A percentile compares a stretch with the other conserved stretches of the same genome.
Conservation (phyloP, 2,888 invertebrate genomes). For the Pristionchus fissidentatus region DNA sequence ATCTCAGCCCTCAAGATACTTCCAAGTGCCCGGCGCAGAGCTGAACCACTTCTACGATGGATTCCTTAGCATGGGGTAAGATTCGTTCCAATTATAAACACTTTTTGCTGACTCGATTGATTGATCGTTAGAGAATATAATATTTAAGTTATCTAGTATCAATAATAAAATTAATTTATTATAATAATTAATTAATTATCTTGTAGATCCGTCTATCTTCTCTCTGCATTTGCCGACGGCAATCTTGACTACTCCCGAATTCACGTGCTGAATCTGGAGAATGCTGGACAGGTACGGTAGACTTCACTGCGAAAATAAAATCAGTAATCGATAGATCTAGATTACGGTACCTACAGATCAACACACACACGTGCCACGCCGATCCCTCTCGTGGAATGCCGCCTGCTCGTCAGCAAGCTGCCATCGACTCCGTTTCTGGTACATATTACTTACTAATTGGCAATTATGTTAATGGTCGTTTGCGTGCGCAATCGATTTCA, state of each 20-base stretch:
- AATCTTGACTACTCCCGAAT: slow-evolving; percentile 71
- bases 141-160: too few species aligned
- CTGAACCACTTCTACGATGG: slow-evolving; percentile 73
- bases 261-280: slow-evolving; percentile 67
- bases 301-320: background rate
- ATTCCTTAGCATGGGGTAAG: slow-evolving; percentile 69
- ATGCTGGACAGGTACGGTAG: slow-evolving; percentile 56
- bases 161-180: too few species aligned
- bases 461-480: background rate
- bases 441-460: slow-evolving; percentile 24
- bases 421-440: slow-evolving; percentile 69
- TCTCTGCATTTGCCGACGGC: slow-evolving; percentile 73
- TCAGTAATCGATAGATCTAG: too few species aligned
- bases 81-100: background rate
- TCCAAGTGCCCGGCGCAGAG: slow-evolving; percentile 71
- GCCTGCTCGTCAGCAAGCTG: slow-evolving; percentile 71
- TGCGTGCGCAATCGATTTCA: background rate
- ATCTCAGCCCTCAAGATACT: slow-evolving; percentile 63
- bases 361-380: slow-evolving; percentile 68
- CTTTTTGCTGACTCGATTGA: background rate
- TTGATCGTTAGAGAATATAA: background rate
- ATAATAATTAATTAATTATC: background rate
- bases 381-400: slow-evolving; percentile 71
- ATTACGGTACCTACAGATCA: slow-evolving; percentile 54
- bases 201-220: slow-evolving; percentile 68